Base-by-base conservation (phyloP, 2,888 invertebrate genomes). In the Plagodis pulveraria region DNA sequence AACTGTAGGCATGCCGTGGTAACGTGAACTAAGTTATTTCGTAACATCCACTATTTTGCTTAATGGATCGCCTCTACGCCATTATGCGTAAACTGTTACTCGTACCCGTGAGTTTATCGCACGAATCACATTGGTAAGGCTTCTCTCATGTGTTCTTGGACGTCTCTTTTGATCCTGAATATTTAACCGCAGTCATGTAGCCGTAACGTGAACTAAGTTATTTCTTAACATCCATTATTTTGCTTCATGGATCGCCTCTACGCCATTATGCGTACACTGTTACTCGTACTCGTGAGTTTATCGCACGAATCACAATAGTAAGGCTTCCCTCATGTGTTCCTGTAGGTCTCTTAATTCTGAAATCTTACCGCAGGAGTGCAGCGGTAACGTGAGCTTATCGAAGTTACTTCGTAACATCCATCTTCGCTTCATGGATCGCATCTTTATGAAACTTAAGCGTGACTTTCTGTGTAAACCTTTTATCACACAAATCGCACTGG, bases 291-390 rank as follows among this genome's bases (percentile, higher is more conserved):
- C 22, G 4, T 22, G 22, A 22, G 22, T 22, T 22, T 86, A 0
- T 73, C 67, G 44, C 93, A 93, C 0, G 80, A 32, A 0, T 78
- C 67, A 48, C 93, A 93, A 1, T 60, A 33, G 49, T 66, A 93
- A 0, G 93, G 93, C 35, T 78, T 83, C 52, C 87, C 90, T 0
- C 93, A 80, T 64, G 50, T 93, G 93, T 58, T 89, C 91, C 43
- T 80, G 78, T 9, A 92, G 65, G 51, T 93, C 93, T 0, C 82
- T 84, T 91, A 0, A 78, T 83, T 0, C 87, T 78, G 63, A 93
- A 93, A 65, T 80, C 63, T 92, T 93, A 0, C 68, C 72, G 60
- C 93, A 93, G 0, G 35, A 59, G 8, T 81, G 77, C 5, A 83
- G 35, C 0, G 84, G 78, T 59, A 89, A 92, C 0, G 32, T 0